These are phyloP conservation scores for Trimorus sp. DNA, from an alignment of 2,888 invertebrate genomes.

Conservation along the genomic window DNA sequence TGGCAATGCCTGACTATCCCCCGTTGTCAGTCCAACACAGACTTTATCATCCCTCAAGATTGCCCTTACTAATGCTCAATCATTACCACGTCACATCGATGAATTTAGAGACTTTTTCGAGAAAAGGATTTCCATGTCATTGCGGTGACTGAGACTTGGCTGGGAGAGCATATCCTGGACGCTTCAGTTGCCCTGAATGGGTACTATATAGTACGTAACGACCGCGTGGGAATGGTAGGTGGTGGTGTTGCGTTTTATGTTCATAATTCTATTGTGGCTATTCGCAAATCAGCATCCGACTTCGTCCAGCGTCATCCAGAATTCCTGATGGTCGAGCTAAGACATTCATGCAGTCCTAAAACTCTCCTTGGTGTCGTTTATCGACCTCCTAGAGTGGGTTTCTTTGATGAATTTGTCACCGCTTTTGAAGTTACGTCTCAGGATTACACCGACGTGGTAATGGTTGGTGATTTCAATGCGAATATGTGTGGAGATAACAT, in stretches of 20 bases:
- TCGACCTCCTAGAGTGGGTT: neutral
- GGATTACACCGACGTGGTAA: neutral
- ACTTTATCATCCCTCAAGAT: too few species aligned
- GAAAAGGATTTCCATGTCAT: neutral
- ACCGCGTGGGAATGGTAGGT: neutral
- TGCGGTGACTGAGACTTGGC: conserved; percentile 9
- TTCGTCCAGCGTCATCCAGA: neutral
- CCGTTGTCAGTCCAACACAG: too few species aligned
- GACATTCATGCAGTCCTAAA: neutral
- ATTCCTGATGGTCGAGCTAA: neutral
- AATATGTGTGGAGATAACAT: neutral
- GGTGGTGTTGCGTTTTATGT: neutral
- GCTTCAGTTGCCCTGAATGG: neutral
- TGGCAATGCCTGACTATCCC: too few species aligned
- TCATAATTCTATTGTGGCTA: neutral
- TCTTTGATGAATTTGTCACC: too few species aligned
- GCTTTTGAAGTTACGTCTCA: neutral
- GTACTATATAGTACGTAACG: neutral
- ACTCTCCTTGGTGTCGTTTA: neutral
- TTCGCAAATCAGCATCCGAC: neutral
- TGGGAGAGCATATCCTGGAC: neutral
- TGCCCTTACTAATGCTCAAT: conserved; percentile 1
- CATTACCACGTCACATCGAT: neutral
- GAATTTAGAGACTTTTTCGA: neutral
- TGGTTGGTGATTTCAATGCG: too few species aligned